Conservation (phyloP, 2,888 invertebrate genomes). For the Rhopalosiphum nymphaeae region DNA sequence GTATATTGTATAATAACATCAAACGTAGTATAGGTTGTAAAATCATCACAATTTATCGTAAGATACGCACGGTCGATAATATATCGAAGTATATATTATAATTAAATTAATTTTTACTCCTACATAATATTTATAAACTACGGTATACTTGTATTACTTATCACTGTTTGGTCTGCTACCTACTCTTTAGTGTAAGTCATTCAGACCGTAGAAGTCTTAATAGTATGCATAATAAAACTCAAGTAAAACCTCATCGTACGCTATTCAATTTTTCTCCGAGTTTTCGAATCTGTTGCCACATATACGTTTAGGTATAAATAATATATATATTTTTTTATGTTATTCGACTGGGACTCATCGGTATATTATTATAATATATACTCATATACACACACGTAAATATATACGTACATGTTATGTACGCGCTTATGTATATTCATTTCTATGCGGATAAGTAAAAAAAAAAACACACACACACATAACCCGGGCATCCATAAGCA, state of each 20-base stretch:
- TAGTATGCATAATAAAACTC: neutral
- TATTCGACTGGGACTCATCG: slow-evolving; percentile 18
- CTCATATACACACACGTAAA: neutral
- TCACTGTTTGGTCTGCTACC: neutral
- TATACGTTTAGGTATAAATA: neutral
- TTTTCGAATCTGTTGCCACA: neutral
- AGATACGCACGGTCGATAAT: neutral
- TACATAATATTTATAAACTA: neutral
- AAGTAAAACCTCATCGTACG: neutral
- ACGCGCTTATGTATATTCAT: slow-evolving; percentile 5
- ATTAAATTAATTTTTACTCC: neutral
- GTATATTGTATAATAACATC: neutral
- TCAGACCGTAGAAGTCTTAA: neutral
- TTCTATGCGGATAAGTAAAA: neutral
- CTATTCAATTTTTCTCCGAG: slow-evolving; percentile 17
- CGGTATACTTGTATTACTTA: neutral
- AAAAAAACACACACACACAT: slow-evolving; percentile 31
- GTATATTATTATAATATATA: slow-evolving; percentile 30
- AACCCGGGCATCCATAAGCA: neutral
- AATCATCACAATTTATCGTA: neutral
- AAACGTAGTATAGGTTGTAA: neutral
- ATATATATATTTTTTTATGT: neutral
- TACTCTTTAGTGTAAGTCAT: neutral
- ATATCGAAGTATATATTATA: neutral
- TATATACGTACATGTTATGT: neutral